Base-by-base conservation (phyloP, 1,140 invertebrate species). In the Pseudomyrmex cubaensis region DNA sequence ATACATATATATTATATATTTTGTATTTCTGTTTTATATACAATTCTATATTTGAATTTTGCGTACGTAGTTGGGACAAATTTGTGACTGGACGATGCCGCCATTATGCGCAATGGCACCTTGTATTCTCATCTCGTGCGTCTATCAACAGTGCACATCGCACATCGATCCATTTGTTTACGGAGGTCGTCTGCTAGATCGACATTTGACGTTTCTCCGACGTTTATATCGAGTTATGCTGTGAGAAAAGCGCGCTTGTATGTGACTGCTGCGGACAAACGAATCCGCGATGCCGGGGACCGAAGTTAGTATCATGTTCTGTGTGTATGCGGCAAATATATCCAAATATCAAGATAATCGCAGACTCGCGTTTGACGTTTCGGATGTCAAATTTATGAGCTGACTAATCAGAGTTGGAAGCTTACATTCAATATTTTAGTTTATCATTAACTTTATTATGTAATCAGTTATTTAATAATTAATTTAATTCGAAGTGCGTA, bases 121-220 rank as follows among this genome's bases (percentile, higher is more conserved):
- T 35, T 35, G 35, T 35, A 35, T 35, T 35, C 5, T 35, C 35
- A 35, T 0, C 7, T 35, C 35, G 35, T 35, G 35, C 35, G 35
- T 35, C 35, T 35, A 35, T 35, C 50, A 52, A 52, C n/a, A 15
- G 44, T 57, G 48, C 48, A 15, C 48, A 61, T 56, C 12, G 63
- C 63, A 73, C 70, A 90, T 91, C 88, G 90, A 91, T 91, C 90
- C 87, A 90, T 89, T 90, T 91, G 90, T 90, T 90, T 90, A 90
- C 83, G 64, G 84, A 88, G 87, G 86, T 88, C 84, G 90, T 90
- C 89, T 90, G 90, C 90, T 90, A 86, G 69, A 50, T 20, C 22
- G 52, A 75, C 52, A 13, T 61, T 20, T 17, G 52, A 75, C 52
- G 15, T 61, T 70, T 74, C 54, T 46, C 46, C 46, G 76, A 69